These are phyloP conservation scores for Chiloscyllium punctatum DNA, from an alignment of 2,797 vertebrate genomes.

Conservation along the genomic window DNA sequence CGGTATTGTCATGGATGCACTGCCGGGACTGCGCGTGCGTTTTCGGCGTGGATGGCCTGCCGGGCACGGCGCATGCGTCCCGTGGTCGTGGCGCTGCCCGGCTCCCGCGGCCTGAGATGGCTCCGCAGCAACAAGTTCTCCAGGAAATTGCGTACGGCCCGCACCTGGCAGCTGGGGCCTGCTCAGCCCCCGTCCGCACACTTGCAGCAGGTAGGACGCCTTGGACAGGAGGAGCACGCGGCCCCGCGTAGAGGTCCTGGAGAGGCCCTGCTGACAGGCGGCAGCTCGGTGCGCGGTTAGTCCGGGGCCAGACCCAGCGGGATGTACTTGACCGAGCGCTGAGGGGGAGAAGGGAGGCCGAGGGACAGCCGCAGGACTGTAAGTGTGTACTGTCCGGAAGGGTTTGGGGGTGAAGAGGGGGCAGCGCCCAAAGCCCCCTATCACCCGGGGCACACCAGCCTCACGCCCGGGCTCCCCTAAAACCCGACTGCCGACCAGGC, in stretches of 20 bases:
- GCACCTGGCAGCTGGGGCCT: neutral
- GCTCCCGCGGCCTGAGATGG: slow-evolving; percentile 3
- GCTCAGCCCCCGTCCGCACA: neutral
- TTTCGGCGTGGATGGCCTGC: neutral
- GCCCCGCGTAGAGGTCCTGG: neutral
- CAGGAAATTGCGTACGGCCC: slow-evolving; percentile 36
- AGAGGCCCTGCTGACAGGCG: neutral
- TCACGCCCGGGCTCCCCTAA: neutral
- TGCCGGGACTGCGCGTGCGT: no score
- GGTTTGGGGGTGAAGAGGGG: neutral
- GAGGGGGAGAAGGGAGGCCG: slow-evolving; percentile 21
- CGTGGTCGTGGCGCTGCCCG: neutral
- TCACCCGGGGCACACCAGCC: no score
- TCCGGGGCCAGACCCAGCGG: neutral
- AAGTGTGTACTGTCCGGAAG: neutral
- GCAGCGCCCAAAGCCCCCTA: no score
- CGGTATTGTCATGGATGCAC: no score
- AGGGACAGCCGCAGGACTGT: neutral
- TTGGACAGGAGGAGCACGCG: neutral
- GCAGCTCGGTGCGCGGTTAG: neutral
- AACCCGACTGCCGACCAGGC: neutral
- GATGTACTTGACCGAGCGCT: neutral
- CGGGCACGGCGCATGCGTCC: neutral
- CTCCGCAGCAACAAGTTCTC: slow-evolving; percentile 31
- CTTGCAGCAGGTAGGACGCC: slow-evolving; percentile 8